Base-by-base conservation (phyloP, 2,797 vertebrate species). In the Hypotaenidia philippensis region DNA sequence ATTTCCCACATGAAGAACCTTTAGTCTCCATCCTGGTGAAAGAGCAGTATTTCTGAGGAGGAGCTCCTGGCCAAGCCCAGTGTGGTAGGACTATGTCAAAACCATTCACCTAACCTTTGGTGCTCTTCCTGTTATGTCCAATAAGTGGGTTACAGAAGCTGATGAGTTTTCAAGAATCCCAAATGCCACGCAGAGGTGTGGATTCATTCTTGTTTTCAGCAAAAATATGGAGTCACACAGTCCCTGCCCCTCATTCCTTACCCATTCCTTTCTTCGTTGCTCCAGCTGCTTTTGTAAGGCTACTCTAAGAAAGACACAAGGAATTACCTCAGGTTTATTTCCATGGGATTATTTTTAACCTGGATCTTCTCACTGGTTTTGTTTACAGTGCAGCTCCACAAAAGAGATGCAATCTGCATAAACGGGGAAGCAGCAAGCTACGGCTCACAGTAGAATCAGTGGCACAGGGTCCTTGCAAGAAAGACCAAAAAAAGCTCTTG, bases 391-490 rank as follows among this genome's bases (percentile, higher is more conserved):
- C 69, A 81, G 36, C 53, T 77, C 17, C 31, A 74, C 27, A 49
- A 20, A 60, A 36, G 7, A 53, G 19, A 49, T 1, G 4, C 3
- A 3, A 5, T 3, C 34, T 38, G 57, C 78, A 45, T 10, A 36
- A 52, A 17, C 0, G 0, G 65, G 41, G 49, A 27, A 27, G 31
- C 68, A 55, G 25, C 0, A 0, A 40, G 11, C 29, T 81, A 29
- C 32, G 60, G 25, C 6, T 40, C 19, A 14, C 0, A 1, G 32
- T 38, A 66, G 44, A 64, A 66, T 2, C 2, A 55, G 65, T 0
- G 29, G 34, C 63, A 76, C 40, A 41, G 40, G 40, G 40, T 17
- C 40, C 40, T 41, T 41, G 16, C 74, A 40, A 55, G 68, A 77
- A 44, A 53, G 5, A 52, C 59, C 1, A 20, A 38, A 53, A 60